Base-by-base conservation (phyloP, 1,140 invertebrate species). In the Arctopsyche grandis region DNA sequence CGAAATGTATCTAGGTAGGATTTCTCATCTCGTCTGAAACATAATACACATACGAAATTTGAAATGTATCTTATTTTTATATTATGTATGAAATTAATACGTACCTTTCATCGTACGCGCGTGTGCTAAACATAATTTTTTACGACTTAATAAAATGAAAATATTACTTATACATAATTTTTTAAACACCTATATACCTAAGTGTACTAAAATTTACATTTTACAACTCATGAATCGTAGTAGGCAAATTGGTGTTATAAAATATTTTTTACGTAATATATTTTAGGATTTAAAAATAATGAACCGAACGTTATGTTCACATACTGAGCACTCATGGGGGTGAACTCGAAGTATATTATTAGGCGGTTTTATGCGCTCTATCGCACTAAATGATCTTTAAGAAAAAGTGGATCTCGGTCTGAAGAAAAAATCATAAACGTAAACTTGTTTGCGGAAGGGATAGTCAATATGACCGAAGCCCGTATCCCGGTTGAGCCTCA, bases 401-500 rank as follows among this genome's bases (percentile, higher is more conserved):
- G 43, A 21, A 24, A 48, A 56, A 74, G 48, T 21, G 71, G 16
- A 74, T 74, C 44, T 48, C n/a, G 44, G 69, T 75, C 52, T 48
- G 38, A 71, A 75, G 74, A 63, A 48, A 74, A 74, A 76, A 76
- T 63, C 56, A 76, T 76, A 76, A 76, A 76, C 58, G 48, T 76
- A 76, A 76, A 76, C 74, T 76, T 76, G 74, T 76, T 76, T 76
- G 74, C 74, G 74, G 74, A 76, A 76, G 74, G 74, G 74, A 76
- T 76, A 76, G 74, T 76, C 74, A 66, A 76, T 76, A 76, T 76
- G 74, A 76, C 71, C 71, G 71, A 74, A 56, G 74, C 56, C 44
- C 24, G 74, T 76, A 76, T 76, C 74, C 58, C 56, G 74, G 56
- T 52, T 76, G 48, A 76, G 74, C 74, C 74, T 76, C 74, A 76